Evolutionary conservation across 2,113 vertebrate species (phyloP).

Genomic region (Syngnathus scovelli): DNA sequence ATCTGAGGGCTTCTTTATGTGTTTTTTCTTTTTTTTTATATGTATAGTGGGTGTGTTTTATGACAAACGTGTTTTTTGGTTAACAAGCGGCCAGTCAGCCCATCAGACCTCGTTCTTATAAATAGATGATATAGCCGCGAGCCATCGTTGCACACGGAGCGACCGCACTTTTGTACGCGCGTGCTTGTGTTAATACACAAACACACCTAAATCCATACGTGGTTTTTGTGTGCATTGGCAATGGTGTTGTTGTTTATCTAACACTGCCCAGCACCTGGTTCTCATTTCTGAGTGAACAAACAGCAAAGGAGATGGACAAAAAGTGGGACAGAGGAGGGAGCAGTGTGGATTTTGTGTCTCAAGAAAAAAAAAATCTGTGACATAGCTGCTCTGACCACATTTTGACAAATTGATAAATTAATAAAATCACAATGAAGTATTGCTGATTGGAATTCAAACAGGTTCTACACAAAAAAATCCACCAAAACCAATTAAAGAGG

Average conservation of each 20-base stretch:
- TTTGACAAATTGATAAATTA: background rate
- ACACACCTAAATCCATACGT: conserved; percentile 20
- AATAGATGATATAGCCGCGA: conserved; percentile 54
- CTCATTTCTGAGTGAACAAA: conserved; percentile 54
- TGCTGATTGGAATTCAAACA: background rate
- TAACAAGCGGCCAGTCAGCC: conserved; percentile 49
- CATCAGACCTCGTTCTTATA: conserved; percentile 61
- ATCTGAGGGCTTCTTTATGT: conserved; percentile 28
- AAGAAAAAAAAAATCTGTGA: background rate
- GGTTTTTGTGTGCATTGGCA: conserved; percentile 43
- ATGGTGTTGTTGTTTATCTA: conserved; percentile 61
- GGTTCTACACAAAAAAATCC: background rate
- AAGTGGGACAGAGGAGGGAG: conserved; percentile 7
- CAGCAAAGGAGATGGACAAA: conserved; percentile 42
- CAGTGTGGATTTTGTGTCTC: background rate
- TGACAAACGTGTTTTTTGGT: conserved; percentile 56
- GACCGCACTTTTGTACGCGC: conserved; percentile 16
- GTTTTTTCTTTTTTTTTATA: background rate
- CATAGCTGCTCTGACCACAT: background rate
- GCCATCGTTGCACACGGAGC: conserved; percentile 36
- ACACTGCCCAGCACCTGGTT: conserved; percentile 53
- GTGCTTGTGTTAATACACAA: conserved; percentile 3
- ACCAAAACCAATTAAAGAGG: background rate
- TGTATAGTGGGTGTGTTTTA: background rate
- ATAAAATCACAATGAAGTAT: background rate